Conservation (phyloP, 2,888 invertebrate species). For the Orthonychiurus folsomi region DNA sequence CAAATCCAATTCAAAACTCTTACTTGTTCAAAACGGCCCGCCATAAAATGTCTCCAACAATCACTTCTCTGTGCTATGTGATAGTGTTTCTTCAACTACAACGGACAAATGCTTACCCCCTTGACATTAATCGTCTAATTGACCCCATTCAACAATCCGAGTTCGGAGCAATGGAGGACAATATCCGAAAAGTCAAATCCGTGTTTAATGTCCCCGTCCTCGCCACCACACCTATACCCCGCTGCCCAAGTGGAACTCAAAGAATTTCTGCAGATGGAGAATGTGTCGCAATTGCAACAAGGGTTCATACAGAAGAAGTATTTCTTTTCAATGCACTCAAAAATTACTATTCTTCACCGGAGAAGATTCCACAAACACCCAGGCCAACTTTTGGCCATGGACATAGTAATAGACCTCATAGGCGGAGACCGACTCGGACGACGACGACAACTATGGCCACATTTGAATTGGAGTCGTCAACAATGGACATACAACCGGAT, state of each 20-base stretch:
- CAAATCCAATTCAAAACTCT: too few relatives aligned
- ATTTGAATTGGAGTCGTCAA: too few relatives aligned
- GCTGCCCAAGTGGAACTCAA: constrained; percentile 3
- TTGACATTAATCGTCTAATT: constrained; percentile 6
- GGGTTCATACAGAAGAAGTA: neutral
- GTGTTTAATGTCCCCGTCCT: constrained; percentile 10
- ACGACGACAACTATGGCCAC: neutral
- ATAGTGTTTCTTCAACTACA: too few relatives aligned
- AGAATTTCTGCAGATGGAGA: neutral
- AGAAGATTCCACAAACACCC: neutral
- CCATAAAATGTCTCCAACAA: too few relatives aligned
- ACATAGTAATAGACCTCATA: neutral
- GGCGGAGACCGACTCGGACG: neutral
- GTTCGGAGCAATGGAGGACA: constrained; percentile 2
- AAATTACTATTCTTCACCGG: neutral
- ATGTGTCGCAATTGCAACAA: constrained; percentile 1
- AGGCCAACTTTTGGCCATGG: too few relatives aligned
- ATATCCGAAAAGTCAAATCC: constrained; percentile 2
- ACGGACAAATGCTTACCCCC: too few relatives aligned
- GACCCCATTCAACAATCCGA: constrained; percentile 8
- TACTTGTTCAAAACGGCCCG: too few relatives aligned
- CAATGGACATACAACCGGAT: too few relatives aligned
- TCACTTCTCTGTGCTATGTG: too few relatives aligned
- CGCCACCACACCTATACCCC: neutral
- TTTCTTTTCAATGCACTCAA: constrained; percentile 3